phyloP scores from a whole-genome alignment of 2,797 vertebrate genomes.

The Adrianichthys oophorus region DNA sequence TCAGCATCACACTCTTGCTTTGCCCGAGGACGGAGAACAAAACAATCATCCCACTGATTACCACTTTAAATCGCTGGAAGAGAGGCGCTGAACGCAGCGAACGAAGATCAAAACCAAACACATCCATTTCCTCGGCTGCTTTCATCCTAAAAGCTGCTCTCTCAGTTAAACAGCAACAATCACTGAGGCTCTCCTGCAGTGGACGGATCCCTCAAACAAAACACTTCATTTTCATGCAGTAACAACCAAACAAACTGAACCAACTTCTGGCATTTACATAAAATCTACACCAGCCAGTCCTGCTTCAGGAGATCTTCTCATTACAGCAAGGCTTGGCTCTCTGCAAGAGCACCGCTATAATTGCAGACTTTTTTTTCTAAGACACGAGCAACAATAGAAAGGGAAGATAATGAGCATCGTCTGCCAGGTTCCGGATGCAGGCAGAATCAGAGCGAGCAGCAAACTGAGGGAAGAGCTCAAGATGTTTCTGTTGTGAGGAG shows the following conservation, averaged over 20 bases:
- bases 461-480: slow-evolving; percentile 43
- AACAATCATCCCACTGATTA: slow-evolving; percentile 50
- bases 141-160: slow-evolving; percentile 39
- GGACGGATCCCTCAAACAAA: slow-evolving; percentile 31
- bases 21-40: slow-evolving; percentile 20
- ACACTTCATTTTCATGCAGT: slow-evolving; percentile 10
- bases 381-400: slow-evolving; percentile 39
- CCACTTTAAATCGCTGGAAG: slow-evolving; percentile 49
- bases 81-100: slow-evolving; percentile 34
- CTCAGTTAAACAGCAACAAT: slow-evolving; percentile 12
- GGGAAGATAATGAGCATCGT: slow-evolving; percentile 58
- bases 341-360: slow-evolving; percentile 43
- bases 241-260: slow-evolving; percentile 29
- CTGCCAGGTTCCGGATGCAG: slow-evolving; percentile 41
- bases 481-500: slow-evolving; percentile 49
- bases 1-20: neutral
- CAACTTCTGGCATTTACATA: slow-evolving; percentile 28
- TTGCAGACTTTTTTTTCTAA: slow-evolving; percentile 44
- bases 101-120: slow-evolving; percentile 55
- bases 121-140: slow-evolving; percentile 38
- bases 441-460: slow-evolving; percentile 41
- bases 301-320: slow-evolving; percentile 61
- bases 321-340: slow-evolving; percentile 53
- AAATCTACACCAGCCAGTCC: slow-evolving; percentile 26
- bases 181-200: slow-evolving; percentile 4